Conservation (phyloP, 2,888 invertebrate species). For the Formica aserva region DNA sequence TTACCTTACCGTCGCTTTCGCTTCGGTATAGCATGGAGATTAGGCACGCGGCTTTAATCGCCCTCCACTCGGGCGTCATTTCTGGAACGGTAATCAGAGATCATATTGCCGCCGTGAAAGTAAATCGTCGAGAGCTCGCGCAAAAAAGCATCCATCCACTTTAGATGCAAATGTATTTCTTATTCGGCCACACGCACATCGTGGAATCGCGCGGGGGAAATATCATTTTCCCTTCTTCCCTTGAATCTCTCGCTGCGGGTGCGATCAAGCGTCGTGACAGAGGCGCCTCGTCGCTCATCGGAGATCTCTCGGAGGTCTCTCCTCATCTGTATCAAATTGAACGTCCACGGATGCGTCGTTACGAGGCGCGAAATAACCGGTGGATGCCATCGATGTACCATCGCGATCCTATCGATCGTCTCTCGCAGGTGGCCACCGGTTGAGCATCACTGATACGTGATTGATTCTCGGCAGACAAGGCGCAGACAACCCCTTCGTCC, state of each 20-base stretch:
- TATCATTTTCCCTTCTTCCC: constrained; percentile 31
- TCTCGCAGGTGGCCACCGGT: constrained; percentile 63
- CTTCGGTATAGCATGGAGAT: constrained; percentile 39
- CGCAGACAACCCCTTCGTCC: constrained; percentile 83
- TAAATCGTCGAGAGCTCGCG: constrained; percentile 40
- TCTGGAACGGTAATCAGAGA: constrained; percentile 53
- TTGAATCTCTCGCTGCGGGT: constrained; percentile 4
- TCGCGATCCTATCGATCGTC: constrained; percentile 52
- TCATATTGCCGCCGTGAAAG: constrained; percentile 48
- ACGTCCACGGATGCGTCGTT: background rate
- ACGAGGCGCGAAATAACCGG: background rate
- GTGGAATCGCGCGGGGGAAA: background rate
- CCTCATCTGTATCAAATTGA: constrained; percentile 14
- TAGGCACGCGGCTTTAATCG: constrained; percentile 55
- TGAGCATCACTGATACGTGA: constrained; percentile 82
- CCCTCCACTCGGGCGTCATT: constrained; percentile 51
- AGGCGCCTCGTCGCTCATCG: background rate
- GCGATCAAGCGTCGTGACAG: constrained; percentile 13
- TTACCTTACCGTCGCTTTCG: constrained; percentile 30
- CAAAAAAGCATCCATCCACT: constrained; percentile 51
- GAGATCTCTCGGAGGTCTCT: background rate
- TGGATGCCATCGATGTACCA: constrained; percentile 11
- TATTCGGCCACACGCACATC: constrained; percentile 50
- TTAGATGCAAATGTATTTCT: constrained; percentile 56
- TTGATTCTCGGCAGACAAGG: constrained; percentile 84